Evolutionary conservation across 2,113 vertebrate species (phyloP).

Genomic region (Pelecanus crispus): DNA sequence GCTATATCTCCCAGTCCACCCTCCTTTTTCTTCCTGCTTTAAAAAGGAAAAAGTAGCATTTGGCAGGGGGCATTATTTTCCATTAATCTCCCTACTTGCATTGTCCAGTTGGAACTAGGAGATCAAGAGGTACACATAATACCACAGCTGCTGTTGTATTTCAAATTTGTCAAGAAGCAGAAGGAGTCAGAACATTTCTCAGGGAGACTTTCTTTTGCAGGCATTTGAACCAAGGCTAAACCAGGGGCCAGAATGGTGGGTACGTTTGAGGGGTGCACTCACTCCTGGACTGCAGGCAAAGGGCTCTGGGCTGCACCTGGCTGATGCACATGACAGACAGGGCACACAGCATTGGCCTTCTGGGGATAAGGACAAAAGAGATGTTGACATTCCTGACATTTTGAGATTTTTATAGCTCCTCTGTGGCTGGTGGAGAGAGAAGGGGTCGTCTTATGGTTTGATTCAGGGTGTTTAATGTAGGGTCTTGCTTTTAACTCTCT

Average conservation of each 20-base stretch:
- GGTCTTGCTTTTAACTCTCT: not conserved
- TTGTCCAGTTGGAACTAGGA: not conserved
- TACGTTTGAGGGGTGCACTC: fast-evolving
- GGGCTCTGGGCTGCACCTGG: not conserved
- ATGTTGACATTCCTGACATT: not conserved
- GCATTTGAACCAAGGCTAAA: not conserved
- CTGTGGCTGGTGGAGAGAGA: not conserved
- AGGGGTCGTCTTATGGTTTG: not conserved
- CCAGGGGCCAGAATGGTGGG: fast-evolving
- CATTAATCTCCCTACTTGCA: not conserved
- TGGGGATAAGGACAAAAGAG: not conserved
- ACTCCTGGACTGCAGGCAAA: not conserved
- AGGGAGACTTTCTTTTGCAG: not conserved
- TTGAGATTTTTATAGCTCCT: not conserved
- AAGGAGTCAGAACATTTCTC: not conserved
- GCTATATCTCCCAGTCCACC: not conserved
- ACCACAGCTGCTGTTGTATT: not conserved
- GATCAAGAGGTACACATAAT: not conserved
- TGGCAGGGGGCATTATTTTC: not conserved
- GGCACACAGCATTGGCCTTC: not conserved
- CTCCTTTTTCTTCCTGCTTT: not conserved
- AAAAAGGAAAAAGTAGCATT: not conserved
- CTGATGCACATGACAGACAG: not conserved
- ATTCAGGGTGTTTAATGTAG: not conserved
- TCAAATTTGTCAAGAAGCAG: not conserved